phyloP scores from a whole-genome alignment of 2,113 vertebrate genomes.

The Bothrops jararaca region DNA sequence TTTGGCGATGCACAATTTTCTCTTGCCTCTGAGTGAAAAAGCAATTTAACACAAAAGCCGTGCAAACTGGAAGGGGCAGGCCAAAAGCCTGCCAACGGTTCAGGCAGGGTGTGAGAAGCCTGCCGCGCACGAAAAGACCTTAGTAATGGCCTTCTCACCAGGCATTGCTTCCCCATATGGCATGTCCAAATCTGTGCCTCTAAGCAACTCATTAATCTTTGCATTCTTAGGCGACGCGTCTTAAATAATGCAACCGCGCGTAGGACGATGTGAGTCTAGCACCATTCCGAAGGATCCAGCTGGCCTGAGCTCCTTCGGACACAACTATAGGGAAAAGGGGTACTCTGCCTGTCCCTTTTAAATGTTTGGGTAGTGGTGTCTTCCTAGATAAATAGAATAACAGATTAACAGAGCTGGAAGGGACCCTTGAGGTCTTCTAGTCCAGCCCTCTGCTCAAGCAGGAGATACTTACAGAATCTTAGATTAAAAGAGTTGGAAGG shows the following conservation, averaged over 20 bases:
- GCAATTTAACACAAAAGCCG: slow-evolving; percentile 49
- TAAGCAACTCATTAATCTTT: not conserved
- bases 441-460: too few species aligned
- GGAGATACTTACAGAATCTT: too few species aligned
- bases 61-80: slow-evolving; percentile 48
- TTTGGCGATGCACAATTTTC: slow-evolving; percentile 49
- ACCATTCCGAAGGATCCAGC: too few species aligned
- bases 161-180: not conserved
- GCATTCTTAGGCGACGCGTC: not conserved
- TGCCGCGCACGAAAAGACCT: not conserved
- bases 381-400: not conserved
- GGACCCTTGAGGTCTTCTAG: too few species aligned
- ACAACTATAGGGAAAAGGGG: not conserved
- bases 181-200: not conserved
- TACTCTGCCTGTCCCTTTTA: not conserved
- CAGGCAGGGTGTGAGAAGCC: not conserved
- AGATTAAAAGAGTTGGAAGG: too few species aligned
- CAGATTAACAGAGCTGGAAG: not conserved
- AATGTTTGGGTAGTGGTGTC: not conserved
- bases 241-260: not conserved
- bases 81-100: slow-evolving; percentile 13
- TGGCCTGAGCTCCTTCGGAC: too few species aligned
- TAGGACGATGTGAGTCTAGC: not conserved
- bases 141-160: not conserved
- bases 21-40: slow-evolving; percentile 53